These are phyloP conservation scores for Argyra leucocephala DNA, from an alignment of 2,888 invertebrate genomes.

Conservation along the genomic window DNA sequence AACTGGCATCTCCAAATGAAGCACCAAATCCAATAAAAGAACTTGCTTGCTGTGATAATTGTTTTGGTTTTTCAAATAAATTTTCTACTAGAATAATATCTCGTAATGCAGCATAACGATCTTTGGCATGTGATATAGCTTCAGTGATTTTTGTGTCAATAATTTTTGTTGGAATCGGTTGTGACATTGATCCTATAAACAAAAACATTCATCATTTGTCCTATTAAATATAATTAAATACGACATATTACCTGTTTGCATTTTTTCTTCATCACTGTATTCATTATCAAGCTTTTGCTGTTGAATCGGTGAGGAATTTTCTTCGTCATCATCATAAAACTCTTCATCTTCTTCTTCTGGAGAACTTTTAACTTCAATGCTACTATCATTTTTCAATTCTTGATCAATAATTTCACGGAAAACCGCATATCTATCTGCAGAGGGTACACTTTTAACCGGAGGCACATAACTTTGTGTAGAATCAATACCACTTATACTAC, in stretches of 20 bases:
- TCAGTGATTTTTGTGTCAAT: conserved; percentile 46
- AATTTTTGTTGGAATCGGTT: conserved; percentile 31
- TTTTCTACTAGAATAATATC: conserved; percentile 62
- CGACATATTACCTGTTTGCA: neutral
- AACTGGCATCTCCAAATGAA: neutral
- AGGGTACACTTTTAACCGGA: conserved; percentile 38
- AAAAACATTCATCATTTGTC: conserved; percentile 26
- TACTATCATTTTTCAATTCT: conserved; percentile 47
- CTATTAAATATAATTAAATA: conserved; percentile 33
- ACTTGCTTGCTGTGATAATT: neutral
- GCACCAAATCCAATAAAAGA: neutral
- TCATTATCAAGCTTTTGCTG: neutral
- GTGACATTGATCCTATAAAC: conserved; percentile 18
- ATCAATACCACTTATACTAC: neutral
- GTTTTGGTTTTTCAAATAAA: conserved; percentile 45
- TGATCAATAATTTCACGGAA: conserved; percentile 78
- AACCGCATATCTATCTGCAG: conserved; percentile 76
- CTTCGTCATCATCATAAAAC: conserved; percentile 17
- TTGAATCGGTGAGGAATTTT: conserved; percentile 5
- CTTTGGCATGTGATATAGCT: conserved; percentile 48
- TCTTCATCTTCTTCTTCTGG: conserved; percentile 21
- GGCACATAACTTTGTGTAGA: neutral
- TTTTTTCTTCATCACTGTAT: conserved; percentile 21
- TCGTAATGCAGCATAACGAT: conserved; percentile 71
- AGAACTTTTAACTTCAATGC: conserved; percentile 27